phyloP scores from a whole-genome alignment of 2,113 vertebrate genomes.

The Antechinus stuartii region DNA sequence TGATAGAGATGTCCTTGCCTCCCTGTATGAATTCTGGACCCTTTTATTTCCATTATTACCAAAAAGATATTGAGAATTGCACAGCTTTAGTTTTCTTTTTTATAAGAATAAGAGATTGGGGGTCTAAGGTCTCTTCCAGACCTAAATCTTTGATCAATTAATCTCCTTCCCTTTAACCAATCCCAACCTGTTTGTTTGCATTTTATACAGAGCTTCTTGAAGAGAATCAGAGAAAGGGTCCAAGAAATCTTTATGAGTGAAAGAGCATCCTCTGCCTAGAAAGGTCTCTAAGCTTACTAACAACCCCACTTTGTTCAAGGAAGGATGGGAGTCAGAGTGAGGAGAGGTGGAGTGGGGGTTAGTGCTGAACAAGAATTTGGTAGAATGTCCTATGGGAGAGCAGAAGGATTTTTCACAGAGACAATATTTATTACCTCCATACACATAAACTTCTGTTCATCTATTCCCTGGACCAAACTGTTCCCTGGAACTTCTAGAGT shows the following conservation, averaged over 20 bases:
- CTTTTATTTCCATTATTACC: background rate
- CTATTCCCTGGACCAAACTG: background rate
- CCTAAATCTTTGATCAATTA: background rate
- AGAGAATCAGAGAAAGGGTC: background rate
- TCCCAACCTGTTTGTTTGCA: background rate
- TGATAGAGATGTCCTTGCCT: background rate
- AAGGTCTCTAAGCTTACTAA: background rate
- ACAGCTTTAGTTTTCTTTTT: background rate
- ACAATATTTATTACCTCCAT: background rate
- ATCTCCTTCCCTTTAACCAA: background rate
- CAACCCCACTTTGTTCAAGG: background rate
- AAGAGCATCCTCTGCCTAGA: background rate
- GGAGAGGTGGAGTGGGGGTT: background rate
- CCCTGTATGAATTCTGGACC: background rate
- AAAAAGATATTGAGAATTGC: background rate
- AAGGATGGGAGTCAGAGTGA: background rate
- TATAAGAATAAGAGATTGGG: background rate
- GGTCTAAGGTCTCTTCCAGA: background rate
- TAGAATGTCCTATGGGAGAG: background rate
- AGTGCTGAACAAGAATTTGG: background rate
- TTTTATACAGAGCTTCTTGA: background rate
- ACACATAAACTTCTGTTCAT: background rate
- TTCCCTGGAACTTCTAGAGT: background rate
- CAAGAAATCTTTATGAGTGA: background rate
- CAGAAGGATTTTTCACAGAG: background rate